Conservation (phyloP, 2,113 vertebrate genomes). For the Chloroceryle aenea region DNA sequence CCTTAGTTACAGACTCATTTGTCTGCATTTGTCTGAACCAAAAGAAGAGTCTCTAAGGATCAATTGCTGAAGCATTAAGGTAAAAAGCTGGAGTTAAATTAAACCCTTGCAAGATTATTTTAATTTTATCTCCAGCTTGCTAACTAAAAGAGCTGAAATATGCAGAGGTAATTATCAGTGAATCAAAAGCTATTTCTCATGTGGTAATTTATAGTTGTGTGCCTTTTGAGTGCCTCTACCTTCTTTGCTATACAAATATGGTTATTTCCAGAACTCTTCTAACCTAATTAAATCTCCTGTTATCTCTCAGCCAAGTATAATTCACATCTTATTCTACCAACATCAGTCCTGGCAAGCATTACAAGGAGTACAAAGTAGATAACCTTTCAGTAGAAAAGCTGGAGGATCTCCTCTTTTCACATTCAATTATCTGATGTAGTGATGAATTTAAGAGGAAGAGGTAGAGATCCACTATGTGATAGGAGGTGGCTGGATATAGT, state of each 20-base stretch:
- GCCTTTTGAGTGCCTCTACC: neutral
- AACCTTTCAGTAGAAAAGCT: neutral
- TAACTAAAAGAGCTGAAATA: neutral
- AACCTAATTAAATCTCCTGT: slow-evolving; percentile 3
- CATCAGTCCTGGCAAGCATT: neutral
- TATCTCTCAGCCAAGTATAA: neutral
- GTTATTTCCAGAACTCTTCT: neutral
- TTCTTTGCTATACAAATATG: slow-evolving; percentile 9
- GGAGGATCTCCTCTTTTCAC: neutral
- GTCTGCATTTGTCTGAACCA: neutral
- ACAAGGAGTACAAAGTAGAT: neutral
- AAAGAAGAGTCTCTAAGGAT: neutral
- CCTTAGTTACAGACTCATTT: neutral
- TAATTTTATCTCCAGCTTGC: neutral
- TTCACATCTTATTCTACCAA: neutral
- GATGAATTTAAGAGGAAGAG: neutral
- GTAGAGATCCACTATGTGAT: neutral
- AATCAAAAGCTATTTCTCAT: slow-evolving; percentile 9
- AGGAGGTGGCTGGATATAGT: neutral
- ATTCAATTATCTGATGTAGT: neutral
- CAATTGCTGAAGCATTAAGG: neutral
- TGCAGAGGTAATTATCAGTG: neutral
- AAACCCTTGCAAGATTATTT: neutral
- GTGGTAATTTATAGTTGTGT: neutral
- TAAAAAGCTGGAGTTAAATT: neutral